Evolutionary conservation across 2,888 invertebrate genomes (phyloP).

Genomic region (Ichneumoninae sp.): DNA sequence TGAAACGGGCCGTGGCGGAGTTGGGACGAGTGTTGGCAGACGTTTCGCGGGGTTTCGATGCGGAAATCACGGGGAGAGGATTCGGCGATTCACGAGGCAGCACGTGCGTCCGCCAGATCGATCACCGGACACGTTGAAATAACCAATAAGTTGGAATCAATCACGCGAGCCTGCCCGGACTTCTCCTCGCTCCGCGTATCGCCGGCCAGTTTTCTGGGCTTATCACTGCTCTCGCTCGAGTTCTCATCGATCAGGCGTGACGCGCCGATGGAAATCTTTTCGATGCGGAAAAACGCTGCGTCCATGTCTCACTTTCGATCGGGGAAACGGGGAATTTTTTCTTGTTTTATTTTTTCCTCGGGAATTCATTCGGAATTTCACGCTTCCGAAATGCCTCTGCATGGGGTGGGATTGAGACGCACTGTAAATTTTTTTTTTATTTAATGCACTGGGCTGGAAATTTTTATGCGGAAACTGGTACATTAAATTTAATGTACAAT

Average conservation of each 20-base stretch:
- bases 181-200: constrained; percentile 20
- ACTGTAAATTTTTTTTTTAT: no score
- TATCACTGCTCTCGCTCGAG: constrained; percentile 29
- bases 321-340: constrained; percentile 11
- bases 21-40: neutral
- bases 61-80: neutral
- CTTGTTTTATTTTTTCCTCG: neutral
- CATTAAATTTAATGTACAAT: no score
- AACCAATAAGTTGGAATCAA: constrained; percentile 58
- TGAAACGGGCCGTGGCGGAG: constrained; percentile 6
- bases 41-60: constrained; percentile 4
- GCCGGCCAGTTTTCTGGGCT: neutral
- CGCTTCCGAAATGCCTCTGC: neutral
- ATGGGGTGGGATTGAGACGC: neutral
- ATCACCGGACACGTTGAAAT: constrained; percentile 40
- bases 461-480: no score
- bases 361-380: constrained; percentile 17
- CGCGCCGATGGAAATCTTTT: constrained; percentile 48
- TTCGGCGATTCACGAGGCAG: constrained; percentile 15
- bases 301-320: neutral
- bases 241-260: constrained; percentile 61
- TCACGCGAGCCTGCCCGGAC: constrained; percentile 29
- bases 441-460: no score
- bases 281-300: neutral
- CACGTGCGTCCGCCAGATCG: constrained; percentile 46